phyloP scores from a whole-genome alignment of 2,797 vertebrate species.

The Petrocephalus schoutedeni region DNA sequence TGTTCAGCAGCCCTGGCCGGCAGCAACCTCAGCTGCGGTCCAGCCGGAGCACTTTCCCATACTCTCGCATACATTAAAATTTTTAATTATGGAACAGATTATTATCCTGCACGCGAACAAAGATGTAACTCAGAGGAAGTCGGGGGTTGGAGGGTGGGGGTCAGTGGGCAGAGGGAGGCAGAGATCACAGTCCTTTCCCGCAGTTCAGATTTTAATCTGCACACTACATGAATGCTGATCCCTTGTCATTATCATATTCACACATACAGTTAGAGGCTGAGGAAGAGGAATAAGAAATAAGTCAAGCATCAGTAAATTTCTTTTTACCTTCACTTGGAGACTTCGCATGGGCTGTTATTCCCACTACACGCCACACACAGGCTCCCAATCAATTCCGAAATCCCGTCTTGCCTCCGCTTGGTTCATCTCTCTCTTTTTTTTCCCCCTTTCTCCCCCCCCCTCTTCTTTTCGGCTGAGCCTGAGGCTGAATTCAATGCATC shows the following conservation, averaged over 20 bases:
- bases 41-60: not conserved
- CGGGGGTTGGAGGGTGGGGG: not conserved
- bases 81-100: not conserved
- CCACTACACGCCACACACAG: constrained; percentile 66
- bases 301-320: constrained; percentile 25
- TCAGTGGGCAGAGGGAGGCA: constrained; percentile 31
- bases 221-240: constrained; percentile 52
- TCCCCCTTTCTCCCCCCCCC: constrained; percentile 29
- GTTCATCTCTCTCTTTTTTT: constrained; percentile 37
- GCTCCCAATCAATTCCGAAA: constrained; percentile 70
- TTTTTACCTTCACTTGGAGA: constrained; percentile 73
- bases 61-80: not conserved
- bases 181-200: constrained; percentile 54
- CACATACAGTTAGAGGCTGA: not conserved
- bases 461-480: constrained; percentile 38
- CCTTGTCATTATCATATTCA: constrained; percentile 32
- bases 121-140: constrained; percentile 27
- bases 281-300: constrained; percentile 9
- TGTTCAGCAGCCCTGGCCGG: not conserved
- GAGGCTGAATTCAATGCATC: constrained; percentile 71
- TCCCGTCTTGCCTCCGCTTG: constrained; percentile 45
- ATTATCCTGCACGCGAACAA: constrained; percentile 30
- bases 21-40: not conserved
- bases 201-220: constrained; percentile 38
- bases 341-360: constrained; percentile 65